These are phyloP conservation scores for Prionailurus viverrinus DNA, from an alignment of 2,113 vertebrate genomes.

Conservation along the genomic window DNA sequence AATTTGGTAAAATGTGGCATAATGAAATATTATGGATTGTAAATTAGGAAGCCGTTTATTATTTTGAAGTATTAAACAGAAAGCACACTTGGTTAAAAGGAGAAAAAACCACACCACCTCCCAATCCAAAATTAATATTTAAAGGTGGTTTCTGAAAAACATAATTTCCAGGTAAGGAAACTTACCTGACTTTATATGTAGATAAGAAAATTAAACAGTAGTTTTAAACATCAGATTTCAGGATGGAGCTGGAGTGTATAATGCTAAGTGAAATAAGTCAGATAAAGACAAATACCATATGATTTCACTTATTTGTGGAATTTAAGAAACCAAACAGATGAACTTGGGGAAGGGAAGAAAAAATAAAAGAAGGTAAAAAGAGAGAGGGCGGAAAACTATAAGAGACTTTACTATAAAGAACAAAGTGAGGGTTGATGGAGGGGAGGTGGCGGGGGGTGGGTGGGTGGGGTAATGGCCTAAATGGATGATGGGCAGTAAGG, in stretches of 20 bases:
- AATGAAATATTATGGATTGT: neutral
- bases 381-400: too few relatives aligned
- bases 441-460: too few relatives aligned
- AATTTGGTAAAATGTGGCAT: neutral
- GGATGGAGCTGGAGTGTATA: neutral
- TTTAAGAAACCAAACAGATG: too few relatives aligned
- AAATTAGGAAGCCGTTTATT: neutral
- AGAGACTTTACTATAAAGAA: too few relatives aligned
- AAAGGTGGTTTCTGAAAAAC: neutral
- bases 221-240: neutral
- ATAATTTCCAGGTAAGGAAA: neutral
- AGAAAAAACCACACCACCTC: neutral
- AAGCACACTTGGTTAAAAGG: neutral
- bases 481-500: too few relatives aligned
- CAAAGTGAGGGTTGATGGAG: too few relatives aligned
- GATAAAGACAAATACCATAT: too few relatives aligned
- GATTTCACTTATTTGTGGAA: too few relatives aligned
- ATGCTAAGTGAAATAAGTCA: too few relatives aligned
- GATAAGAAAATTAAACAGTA: neutral
- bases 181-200: neutral
- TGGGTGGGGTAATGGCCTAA: too few relatives aligned
- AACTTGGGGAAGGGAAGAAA: too few relatives aligned
- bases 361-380: too few relatives aligned
- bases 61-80: conserved; percentile 29
- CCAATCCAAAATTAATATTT: neutral